Evolutionary conservation across 2,888 invertebrate species (phyloP).

Genomic region (Empis stercorea): DNA sequence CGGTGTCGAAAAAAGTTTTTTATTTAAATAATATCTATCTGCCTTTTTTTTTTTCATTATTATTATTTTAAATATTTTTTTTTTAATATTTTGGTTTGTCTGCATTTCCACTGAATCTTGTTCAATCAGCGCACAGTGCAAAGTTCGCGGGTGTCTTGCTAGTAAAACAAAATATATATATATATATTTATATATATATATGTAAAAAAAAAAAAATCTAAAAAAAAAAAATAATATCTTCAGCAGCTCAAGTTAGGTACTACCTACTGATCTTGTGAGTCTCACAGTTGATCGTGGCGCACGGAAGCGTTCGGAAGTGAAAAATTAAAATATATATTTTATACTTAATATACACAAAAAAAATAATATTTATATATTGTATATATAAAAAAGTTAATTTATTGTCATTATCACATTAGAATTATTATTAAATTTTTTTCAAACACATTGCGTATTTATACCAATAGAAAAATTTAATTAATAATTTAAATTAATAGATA

Average conservation of each 20-base stretch:
- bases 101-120: too few relatives aligned
- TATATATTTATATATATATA: too few relatives aligned
- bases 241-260: constrained; percentile 1
- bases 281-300: constrained; percentile 35
- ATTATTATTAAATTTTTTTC: background rate
- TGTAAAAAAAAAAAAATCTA: background rate
- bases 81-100: too few relatives aligned
- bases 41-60: too few relatives aligned
- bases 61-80: too few relatives aligned
- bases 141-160: too few relatives aligned
- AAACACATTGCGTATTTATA: background rate
- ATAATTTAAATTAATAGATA: background rate
- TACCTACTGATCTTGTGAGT: constrained; percentile 1
- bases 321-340: constrained; percentile 31
- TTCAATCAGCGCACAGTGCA: too few relatives aligned
- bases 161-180: too few relatives aligned
- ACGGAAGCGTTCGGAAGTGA: constrained; percentile 39
- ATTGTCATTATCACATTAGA: background rate
- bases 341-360: background rate
- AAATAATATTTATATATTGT: background rate
- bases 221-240: background rate
- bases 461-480: background rate
- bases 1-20: too few relatives aligned
- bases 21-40: too few relatives aligned
- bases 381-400: background rate